phyloP scores from a whole-genome alignment of 2,888 invertebrate species.

The Physocephala rufipes region DNA sequence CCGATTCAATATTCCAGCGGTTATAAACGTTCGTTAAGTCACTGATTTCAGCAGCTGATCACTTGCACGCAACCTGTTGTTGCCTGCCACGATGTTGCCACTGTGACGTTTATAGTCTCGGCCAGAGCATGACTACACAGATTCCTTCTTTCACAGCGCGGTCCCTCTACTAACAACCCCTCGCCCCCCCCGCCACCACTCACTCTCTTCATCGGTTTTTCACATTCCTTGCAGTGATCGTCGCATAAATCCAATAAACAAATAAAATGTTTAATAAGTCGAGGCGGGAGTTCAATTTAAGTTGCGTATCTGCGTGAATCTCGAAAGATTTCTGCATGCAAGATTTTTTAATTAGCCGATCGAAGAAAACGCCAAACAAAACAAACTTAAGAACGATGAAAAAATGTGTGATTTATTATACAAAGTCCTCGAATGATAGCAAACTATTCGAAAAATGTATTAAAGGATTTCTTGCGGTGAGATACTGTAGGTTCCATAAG shows the following conservation, averaged over 20 bases:
- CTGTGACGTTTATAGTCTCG: background rate
- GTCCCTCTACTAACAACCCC: no score
- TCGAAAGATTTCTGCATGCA: conserved; percentile 25
- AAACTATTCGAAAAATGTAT: conserved; percentile 28
- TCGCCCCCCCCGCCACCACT: no score
- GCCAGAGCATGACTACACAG: no score
- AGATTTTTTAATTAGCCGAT: conserved; percentile 34
- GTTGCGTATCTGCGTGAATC: conserved; percentile 12
- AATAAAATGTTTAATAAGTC: conserved; percentile 33
- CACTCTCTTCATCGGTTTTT: no score
- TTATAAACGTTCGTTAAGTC: conserved; percentile 20
- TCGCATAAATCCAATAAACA: conserved; percentile 29
- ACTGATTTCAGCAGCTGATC: conserved; percentile 28
- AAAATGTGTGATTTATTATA: conserved; percentile 32
- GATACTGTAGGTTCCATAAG: background rate
- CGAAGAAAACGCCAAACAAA: background rate
- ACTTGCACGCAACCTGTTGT: conserved; percentile 25
- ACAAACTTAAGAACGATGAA: background rate
- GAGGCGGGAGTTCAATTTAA: conserved; percentile 7
- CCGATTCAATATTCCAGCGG: conserved; percentile 3
- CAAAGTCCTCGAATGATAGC: conserved; percentile 18
- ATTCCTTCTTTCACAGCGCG: no score
- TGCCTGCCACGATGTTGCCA: background rate
- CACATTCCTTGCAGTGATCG: conserved; percentile 5
- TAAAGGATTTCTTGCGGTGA: background rate